Evolutionary conservation across 2,113 vertebrate genomes (phyloP), one percentile per base, ranked within the genome.

Genomic region (Paedocypris sp.): DNA sequence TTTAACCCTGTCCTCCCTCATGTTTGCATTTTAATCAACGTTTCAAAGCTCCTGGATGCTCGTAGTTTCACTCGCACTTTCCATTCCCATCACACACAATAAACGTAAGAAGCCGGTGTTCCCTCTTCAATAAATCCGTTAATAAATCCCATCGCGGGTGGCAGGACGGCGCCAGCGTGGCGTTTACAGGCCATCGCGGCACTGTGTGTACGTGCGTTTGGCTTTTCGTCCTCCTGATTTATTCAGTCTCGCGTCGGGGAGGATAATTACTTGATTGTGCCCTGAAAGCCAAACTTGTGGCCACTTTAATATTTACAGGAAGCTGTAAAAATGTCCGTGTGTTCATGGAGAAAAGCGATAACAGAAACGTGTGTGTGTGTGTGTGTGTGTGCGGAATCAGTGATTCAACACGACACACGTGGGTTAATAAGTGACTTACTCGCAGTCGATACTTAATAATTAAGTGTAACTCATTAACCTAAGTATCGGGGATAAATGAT

Each of bases 241-340:
- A 67, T 61, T 66, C 67, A 60, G 28, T 35, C 31, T 41, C 46
- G 23, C 28, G 28, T 47, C 31, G 26, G 53, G 36, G 52, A 57
- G 49, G 48, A 66, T 74, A 71, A 71, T 74, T 71, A 62, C 62
- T 60, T 63, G 26, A 66, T 67, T 71, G 62, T 68, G 57, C 42
- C 18, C 36, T 70, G 60, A 47, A 35, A 65, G 64, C 39, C 68
- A 67, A 67, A 60, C 68, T 67, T 72, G 60, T 66, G 51, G 43
- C 29, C 18, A 22, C 61, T 72, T 57, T 69, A 53, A 64, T 64
- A 69, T 69, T 75, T 62, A 68, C 56, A 46, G 43, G 23, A 36
- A 9, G 29, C 51, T 20, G 70, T 63, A 60, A 64, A 66, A 60
- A n/a, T n/a, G n/a, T n/a, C n/a, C n/a, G n/a, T n/a, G n/a, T n/a